Conservation (phyloP, 1,140 invertebrate species). For the Meloidogyne exigua region DNA sequence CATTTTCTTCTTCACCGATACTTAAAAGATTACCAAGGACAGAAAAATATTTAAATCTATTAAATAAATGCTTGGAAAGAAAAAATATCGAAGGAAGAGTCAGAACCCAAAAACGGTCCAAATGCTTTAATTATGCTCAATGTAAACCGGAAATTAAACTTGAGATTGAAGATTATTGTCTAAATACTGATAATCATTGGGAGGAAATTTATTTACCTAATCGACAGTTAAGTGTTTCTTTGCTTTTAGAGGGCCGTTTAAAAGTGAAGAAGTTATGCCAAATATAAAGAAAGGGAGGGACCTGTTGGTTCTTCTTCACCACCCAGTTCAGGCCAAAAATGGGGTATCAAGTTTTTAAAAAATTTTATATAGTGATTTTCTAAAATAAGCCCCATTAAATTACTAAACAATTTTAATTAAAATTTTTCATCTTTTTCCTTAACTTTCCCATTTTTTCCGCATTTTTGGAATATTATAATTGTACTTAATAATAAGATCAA, state of each 20-base stretch:
- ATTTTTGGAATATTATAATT: slow-evolving; percentile 6
- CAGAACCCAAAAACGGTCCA: slow-evolving; percentile 1
- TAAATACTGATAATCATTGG: slow-evolving; percentile 16
- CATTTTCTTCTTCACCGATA: neutral
- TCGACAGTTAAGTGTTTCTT: neutral
- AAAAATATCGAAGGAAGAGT: slow-evolving; percentile 16
- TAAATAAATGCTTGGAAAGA: slow-evolving; percentile 12
- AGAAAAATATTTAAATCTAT: slow-evolving; percentile 10
- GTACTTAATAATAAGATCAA: slow-evolving; percentile 33
- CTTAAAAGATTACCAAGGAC: neutral
- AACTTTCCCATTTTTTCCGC: neutral
- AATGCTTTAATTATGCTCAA: slow-evolving; percentile 28
- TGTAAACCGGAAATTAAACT: neutral
- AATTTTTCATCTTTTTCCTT: neutral
- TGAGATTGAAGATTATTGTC: slow-evolving; percentile 7
- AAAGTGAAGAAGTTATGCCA: neutral
- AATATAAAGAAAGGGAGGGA: neutral
- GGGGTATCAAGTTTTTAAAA: too few species aligned
- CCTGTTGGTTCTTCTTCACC: too few species aligned
- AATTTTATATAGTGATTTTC: too few species aligned
- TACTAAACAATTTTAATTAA: too few species aligned
- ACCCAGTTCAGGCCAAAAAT: too few species aligned
- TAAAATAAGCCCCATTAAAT: too few species aligned
- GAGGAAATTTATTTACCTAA: neutral
- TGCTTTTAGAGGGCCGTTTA: neutral